Evolutionary conservation across 1,140 invertebrate species (phyloP).

Genomic region (Mamestra configurata): DNA sequence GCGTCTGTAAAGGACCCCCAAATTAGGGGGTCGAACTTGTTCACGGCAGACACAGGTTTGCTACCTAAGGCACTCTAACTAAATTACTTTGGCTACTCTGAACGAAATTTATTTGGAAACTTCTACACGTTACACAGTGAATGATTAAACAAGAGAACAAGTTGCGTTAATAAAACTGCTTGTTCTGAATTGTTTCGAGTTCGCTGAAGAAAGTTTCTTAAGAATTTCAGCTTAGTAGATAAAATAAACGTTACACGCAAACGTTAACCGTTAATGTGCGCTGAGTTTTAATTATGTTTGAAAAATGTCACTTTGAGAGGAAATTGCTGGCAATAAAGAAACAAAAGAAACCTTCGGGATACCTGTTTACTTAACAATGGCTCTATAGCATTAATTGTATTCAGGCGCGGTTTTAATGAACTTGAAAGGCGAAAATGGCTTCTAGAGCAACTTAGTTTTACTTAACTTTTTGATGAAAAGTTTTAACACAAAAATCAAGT

Average conservation of each 20-base stretch:
- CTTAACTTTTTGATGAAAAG: too few species aligned
- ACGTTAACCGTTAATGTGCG: constrained; percentile 43
- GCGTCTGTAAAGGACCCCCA: constrained; percentile 9
- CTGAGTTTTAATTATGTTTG: constrained; percentile 17
- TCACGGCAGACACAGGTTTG: constrained; percentile 42
- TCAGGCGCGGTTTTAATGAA: constrained; percentile 1
- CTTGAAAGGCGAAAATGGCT: background rate
- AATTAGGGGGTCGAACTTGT: constrained; percentile 39
- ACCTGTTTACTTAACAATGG: constrained; percentile 8
- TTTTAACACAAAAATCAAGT: constrained; percentile 59
- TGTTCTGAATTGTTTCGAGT: constrained; percentile 57
- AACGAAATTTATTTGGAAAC: constrained; percentile 61
- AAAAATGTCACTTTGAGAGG: constrained; percentile 28
- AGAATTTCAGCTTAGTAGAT: constrained; percentile 54
- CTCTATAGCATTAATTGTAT: background rate
- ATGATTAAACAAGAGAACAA: constrained; percentile 62
- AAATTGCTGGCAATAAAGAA: background rate
- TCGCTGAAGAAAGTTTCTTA: constrained; percentile 47
- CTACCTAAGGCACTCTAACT: constrained; percentile 56
- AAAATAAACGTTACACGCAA: constrained; percentile 51
- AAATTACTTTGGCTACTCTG: constrained; percentile 57
- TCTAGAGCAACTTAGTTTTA: background rate
- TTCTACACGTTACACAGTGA: constrained; percentile 56
- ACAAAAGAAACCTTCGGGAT: constrained; percentile 2
- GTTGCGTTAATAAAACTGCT: constrained; percentile 61